Percentiles rank a stretch among this genome's conserved stretches.
Evolutionary conservation across 2,888 invertebrate genomes (phyloP).

Genomic region (Trissolcus brochymenae): DNA sequence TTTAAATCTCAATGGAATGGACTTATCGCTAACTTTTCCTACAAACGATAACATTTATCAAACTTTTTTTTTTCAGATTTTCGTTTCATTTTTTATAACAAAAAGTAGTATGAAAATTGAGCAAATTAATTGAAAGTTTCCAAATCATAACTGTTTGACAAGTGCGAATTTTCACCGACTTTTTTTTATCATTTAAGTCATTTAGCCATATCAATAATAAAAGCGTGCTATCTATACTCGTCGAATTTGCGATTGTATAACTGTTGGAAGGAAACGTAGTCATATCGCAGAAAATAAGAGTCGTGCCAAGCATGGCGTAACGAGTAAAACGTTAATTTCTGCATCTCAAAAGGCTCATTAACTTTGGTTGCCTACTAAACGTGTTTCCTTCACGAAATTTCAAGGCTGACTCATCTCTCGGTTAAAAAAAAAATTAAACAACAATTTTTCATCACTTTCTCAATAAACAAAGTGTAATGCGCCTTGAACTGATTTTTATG

Average conservation of each 20-base stretch:
- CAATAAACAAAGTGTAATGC: too few relatives aligned
- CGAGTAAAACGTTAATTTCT: conserved; percentile 56
- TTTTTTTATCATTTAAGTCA: conserved; percentile 32
- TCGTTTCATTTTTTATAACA: too few relatives aligned
- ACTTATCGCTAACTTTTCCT: conserved; percentile 52
- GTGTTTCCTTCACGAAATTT: conserved; percentile 15
- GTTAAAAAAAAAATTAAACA: too few relatives aligned
- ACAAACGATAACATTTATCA: too few relatives aligned
- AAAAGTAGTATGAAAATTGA: too few relatives aligned
- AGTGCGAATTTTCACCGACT: too few relatives aligned
- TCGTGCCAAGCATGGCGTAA: conserved; percentile 53
- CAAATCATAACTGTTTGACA: too few relatives aligned
- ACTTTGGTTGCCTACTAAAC: conserved; percentile 38
- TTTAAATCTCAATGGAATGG: conserved; percentile 40
- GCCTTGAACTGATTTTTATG: too few relatives aligned
- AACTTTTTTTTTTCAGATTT: too few relatives aligned
- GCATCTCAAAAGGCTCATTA: conserved; percentile 44
- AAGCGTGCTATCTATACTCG: conserved; percentile 20
- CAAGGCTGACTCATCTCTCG: too few relatives aligned
- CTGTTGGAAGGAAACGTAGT: conserved; percentile 47
- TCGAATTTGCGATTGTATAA: conserved; percentile 51
- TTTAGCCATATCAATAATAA: conserved; percentile 27
- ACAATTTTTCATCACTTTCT: too few relatives aligned
- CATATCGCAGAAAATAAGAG: conserved; percentile 49
- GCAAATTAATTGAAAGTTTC: too few relatives aligned